phyloP scores from a whole-genome alignment of 2,797 vertebrate genomes.

The Nyctalus aviator region DNA sequence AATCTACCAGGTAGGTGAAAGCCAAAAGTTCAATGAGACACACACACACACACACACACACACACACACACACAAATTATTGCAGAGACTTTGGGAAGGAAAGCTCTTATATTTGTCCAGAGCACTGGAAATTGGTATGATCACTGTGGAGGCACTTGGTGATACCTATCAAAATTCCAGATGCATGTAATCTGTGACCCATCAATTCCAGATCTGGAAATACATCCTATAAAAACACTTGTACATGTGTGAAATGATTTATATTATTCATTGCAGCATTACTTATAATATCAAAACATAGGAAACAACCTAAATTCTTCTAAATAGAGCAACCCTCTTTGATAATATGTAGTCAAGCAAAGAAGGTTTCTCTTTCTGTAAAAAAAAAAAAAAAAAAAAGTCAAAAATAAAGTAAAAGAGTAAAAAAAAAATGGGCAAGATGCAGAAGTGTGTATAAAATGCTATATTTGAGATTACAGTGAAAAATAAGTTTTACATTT shows the following conservation, averaged over 20 bases:
- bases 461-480: slow-evolving; percentile 1
- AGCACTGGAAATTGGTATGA: background rate
- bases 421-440: background rate
- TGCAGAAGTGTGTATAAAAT: background rate
- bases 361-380: background rate
- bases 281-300: background rate
- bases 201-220: background rate
- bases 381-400: background rate
- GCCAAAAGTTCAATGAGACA: background rate
- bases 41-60: too few species aligned
- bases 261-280: background rate
- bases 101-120: background rate
- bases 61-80: background rate
- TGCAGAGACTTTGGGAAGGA: background rate
- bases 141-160: background rate
- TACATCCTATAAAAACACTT: background rate
- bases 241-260: background rate
- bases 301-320: background rate
- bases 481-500: slow-evolving; percentile 42
- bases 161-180: background rate
- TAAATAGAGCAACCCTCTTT: background rate
- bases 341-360: slow-evolving; percentile 11
- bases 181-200: background rate
- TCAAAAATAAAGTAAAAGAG: background rate
- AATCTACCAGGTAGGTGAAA: background rate